Conservation (phyloP, 2,888 invertebrate species). For the Chydorus sphaericus region DNA sequence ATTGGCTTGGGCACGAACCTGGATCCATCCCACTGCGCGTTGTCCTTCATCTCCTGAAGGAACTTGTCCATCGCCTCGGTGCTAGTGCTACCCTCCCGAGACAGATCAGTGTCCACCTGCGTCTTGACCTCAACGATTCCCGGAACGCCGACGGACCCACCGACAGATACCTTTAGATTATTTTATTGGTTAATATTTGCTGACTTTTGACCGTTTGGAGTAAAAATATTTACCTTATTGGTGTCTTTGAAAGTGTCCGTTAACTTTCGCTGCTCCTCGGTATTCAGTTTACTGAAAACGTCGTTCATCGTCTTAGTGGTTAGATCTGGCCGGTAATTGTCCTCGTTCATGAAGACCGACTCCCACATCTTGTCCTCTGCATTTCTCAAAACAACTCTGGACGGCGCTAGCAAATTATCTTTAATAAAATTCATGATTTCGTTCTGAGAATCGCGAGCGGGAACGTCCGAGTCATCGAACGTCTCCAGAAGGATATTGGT, state of each 20-base stretch:
- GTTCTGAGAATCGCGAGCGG: not conserved
- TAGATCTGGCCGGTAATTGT: constrained; percentile 2
- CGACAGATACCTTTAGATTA: too few species aligned
- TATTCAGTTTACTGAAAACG: not conserved
- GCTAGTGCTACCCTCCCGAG: too few species aligned
- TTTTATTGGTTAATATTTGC: too few species aligned
- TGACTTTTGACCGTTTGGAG: too few species aligned
- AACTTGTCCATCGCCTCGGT: not conserved
- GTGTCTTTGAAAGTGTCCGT: too few species aligned
- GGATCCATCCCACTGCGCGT: constrained; percentile 1
- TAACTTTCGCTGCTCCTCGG: not conserved
- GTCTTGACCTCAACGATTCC: too few species aligned
- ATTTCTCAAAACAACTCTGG: not conserved
- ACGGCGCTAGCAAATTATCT: not conserved
- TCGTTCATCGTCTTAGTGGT: not conserved
- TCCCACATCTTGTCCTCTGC: not conserved
- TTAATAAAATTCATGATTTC: not conserved
- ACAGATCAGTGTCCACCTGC: too few species aligned
- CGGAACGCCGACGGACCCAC: too few species aligned
- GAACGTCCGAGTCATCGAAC: not conserved
- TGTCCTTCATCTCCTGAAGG: not conserved
- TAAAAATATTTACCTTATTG: too few species aligned
- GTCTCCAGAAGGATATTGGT: not conserved
- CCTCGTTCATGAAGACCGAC: constrained; percentile 5
- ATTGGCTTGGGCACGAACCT: not conserved